A percentile compares a stretch with the other conserved stretches of the same genome.
Conservation (phyloP, 1,140 invertebrate genomes). For the Leptopilina clavipes region DNA sequence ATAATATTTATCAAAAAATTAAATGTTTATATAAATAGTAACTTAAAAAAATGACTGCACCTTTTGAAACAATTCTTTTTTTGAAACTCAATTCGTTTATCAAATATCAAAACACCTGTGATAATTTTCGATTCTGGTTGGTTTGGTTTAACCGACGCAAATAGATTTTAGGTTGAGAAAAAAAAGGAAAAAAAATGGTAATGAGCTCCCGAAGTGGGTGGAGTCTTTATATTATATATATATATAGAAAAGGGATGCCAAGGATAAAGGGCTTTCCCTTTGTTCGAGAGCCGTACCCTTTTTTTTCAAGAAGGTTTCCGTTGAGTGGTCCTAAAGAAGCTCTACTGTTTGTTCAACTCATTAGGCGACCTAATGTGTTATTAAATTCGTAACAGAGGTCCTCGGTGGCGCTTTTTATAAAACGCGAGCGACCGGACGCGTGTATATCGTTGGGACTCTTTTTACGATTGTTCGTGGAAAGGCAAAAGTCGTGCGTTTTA, state of each 20-base stretch:
- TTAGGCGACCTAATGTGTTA: conserved; percentile 49
- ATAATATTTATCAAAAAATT: too few species aligned
- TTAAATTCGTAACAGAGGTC: conserved; percentile 52
- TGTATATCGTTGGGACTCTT: conserved; percentile 36
- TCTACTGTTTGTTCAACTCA: conserved; percentile 51
- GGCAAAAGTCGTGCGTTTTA: neutral
- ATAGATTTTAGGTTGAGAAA: neutral
- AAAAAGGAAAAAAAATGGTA: conserved; percentile 34
- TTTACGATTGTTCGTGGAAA: conserved; percentile 48
- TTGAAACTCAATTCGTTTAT: too few species aligned
- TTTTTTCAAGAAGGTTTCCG: conserved; percentile 26
- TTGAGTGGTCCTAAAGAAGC: conserved; percentile 25
- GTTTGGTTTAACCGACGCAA: neutral
- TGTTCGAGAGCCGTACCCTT: conserved; percentile 19
- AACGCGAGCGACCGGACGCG: conserved; percentile 25
- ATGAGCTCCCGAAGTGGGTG: conserved; percentile 18
- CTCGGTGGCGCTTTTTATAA: conserved; percentile 38
- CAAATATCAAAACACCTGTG: conserved; percentile 7
- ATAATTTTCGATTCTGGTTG: conserved; percentile 5
- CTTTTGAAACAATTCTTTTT: too few species aligned
- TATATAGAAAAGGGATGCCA: conserved; percentile 8
- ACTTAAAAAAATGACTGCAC: too few species aligned
- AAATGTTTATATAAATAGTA: too few species aligned
- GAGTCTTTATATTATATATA: neutral
- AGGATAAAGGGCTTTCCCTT: conserved; percentile 9